These are phyloP conservation scores for Hyposoter dolosus DNA, from an alignment of 2,888 invertebrate species.

Conservation along the genomic window DNA sequence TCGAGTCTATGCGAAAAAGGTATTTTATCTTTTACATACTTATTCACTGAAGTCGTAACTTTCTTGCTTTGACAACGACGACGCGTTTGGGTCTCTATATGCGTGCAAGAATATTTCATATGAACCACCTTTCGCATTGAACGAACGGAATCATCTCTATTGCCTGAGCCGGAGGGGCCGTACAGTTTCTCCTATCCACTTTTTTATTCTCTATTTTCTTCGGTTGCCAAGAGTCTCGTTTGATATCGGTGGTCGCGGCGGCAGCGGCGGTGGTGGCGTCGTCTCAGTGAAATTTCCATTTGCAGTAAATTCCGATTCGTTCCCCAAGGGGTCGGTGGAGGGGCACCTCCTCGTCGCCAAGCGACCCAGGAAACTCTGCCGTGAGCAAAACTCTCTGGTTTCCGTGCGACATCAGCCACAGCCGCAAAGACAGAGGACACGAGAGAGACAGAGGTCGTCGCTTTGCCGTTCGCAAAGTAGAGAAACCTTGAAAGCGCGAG, in stretches of 20 bases:
- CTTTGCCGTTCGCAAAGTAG: slow-evolving; percentile 58
- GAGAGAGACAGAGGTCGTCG: slow-evolving; percentile 49
- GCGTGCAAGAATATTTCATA: slow-evolving; percentile 53
- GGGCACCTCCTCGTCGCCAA: slow-evolving; percentile 47
- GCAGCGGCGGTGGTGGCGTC: slow-evolving; percentile 37
- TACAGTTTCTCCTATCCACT: slow-evolving; percentile 37
- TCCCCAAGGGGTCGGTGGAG: slow-evolving; percentile 42
- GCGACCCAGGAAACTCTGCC: slow-evolving; percentile 56
- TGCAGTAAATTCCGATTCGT: slow-evolving; percentile 71
- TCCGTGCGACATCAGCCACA: slow-evolving; percentile 36
- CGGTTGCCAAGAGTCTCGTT: slow-evolving; percentile 68
- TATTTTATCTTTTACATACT: slow-evolving; percentile 49
- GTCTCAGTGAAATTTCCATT: slow-evolving; percentile 71
- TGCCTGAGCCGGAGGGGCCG: slow-evolving; percentile 23
- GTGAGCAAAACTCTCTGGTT: slow-evolving; percentile 44
- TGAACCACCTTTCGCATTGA: slow-evolving; percentile 23
- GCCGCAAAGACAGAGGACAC: slow-evolving; percentile 41
- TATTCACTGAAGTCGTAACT: slow-evolving; percentile 29
- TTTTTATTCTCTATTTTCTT: slow-evolving; percentile 64
- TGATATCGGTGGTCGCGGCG: slow-evolving; percentile 53
- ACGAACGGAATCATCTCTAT: slow-evolving; percentile 63
- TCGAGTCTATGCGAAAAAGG: neutral
- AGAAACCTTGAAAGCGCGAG: slow-evolving; percentile 61
- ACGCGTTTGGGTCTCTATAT: slow-evolving; percentile 39
- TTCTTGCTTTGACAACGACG: slow-evolving; percentile 47